Evolutionary conservation across 2,113 vertebrate genomes (phyloP), one percentile per base, ranked within the genome.

Genomic region (Platichthys flesus): DNA sequence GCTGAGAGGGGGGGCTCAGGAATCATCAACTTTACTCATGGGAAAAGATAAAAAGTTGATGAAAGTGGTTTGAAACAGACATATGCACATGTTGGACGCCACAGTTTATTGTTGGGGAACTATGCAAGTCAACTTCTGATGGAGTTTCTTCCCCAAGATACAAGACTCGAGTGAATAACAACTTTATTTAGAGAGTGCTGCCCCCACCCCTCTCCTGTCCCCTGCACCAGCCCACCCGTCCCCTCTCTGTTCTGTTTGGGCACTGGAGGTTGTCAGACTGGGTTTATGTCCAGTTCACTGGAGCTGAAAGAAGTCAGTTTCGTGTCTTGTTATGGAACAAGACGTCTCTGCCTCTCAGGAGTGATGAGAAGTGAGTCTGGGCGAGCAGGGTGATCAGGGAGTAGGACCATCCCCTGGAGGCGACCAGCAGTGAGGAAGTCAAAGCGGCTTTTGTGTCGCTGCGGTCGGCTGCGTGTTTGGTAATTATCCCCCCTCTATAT

Each of bases 281-380:
- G 90, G 91, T 93, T 93, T 94, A 88, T 93, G 87, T 93, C 86
- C 93, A 92, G 93, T 94, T 95, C 94, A 95, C 81, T 94, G 92
- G 94, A 95, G 94, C 94, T 95, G 93, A 94, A 96, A 93, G 90
- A 95, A 95, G 94, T 96, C 94, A 95, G 93, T 93, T 95, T 93
- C 91, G 84, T 89, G 91, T 93, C 93, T 93, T 95, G 92, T 95
- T 94, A 94, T 94, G 92, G 93, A 95, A 94, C 94, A 94, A 93
- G 92, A 93, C 88, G 88, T 94, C 89, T 90, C 87, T 93, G 91
- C 88, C 90, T 90, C 89, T 91, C 86, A 67, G 82, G 88, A 93
- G 87, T 74, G 89, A 88, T 85, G 91, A 90, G 87, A 90, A 89
- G 91, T 85, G 90, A n/a, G 87, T 88, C 83, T 67, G 81, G 83